Conservation (phyloP, 2,113 vertebrate species). For the Ctenomys sociabilis region DNA sequence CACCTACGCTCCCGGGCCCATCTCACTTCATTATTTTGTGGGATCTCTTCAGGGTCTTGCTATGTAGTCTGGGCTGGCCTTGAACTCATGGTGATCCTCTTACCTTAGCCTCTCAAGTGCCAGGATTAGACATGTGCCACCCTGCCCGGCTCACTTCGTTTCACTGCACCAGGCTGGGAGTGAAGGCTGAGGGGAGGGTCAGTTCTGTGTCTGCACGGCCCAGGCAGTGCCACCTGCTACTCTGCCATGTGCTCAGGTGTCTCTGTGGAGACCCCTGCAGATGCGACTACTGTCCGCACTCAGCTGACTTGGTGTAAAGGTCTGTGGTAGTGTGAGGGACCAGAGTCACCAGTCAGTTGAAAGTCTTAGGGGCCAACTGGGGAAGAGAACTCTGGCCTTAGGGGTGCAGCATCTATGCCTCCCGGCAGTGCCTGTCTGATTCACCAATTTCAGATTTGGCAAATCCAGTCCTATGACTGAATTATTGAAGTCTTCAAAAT, state of each 20-base stretch:
- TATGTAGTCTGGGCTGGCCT: neutral
- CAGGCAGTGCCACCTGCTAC: neutral
- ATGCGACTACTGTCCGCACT: neutral
- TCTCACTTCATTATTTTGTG: neutral
- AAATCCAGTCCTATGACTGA: too few relatives aligned
- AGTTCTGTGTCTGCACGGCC: neutral
- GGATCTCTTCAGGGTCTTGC: neutral
- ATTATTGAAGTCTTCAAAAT: neutral
- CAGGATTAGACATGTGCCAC: neutral
- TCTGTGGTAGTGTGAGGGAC: neutral
- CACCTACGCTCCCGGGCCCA: neutral
- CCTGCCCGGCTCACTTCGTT: neutral
- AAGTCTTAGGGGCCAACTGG: neutral
- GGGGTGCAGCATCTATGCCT: neutral
- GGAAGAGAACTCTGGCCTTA: neutral
- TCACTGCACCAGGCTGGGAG: neutral
- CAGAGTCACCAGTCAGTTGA: neutral
- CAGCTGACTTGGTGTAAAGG: neutral
- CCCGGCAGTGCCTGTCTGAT: neutral
- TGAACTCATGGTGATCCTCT: neutral
- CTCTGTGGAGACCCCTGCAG: neutral
- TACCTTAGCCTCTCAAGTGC: neutral
- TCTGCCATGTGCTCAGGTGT: rapidly evolving
- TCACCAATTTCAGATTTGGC: neutral
- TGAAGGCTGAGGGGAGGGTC: neutral